These are phyloP conservation scores for Gari tellinella DNA, from an alignment of 2,888 invertebrate species.

Conservation along the genomic window DNA sequence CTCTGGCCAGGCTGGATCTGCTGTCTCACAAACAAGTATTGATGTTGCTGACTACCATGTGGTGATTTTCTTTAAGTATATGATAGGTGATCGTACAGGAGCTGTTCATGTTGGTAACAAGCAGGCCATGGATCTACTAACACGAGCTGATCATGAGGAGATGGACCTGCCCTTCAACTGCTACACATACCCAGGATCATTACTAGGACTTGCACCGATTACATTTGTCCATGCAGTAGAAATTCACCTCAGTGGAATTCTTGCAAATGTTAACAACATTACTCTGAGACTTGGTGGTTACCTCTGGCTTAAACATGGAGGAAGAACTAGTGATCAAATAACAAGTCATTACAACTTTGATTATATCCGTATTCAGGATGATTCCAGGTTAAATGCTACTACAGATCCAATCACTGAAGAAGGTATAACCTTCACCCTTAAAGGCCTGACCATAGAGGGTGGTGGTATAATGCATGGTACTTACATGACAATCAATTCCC, in stretches of 20 bases:
- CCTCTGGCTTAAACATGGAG: conserved; percentile 75
- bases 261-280: conserved; percentile 71
- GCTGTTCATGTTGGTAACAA: conserved; percentile 70
- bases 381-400: conserved; percentile 66
- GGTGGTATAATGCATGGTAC: conserved; percentile 74
- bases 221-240: conserved; percentile 75
- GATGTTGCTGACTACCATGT: conserved; percentile 54
- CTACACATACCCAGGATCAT: conserved; percentile 68
- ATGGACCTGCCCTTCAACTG: conserved; percentile 76
- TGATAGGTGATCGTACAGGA: conserved; percentile 78
- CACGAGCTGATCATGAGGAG: conserved; percentile 59
- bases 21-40: conserved; percentile 19
- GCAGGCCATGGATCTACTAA: conserved; percentile 69
- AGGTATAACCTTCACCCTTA: conserved; percentile 67
- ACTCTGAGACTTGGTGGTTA: conserved; percentile 74
- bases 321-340: conserved; percentile 59
- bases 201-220: conserved; percentile 71
- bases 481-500: conserved; percentile 63
- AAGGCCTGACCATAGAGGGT: conserved; percentile 70
- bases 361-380: conserved; percentile 70
- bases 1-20: conserved; percentile 35
- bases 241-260: conserved; percentile 71
- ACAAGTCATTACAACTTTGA: conserved; percentile 67
- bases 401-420: conserved; percentile 69
- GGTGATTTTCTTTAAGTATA: conserved; percentile 74